Percentiles rank a stretch among this genome's conserved stretches.
Conservation (phyloP, 2,113 vertebrate genomes). For the Oreochromis tanganicae region DNA sequence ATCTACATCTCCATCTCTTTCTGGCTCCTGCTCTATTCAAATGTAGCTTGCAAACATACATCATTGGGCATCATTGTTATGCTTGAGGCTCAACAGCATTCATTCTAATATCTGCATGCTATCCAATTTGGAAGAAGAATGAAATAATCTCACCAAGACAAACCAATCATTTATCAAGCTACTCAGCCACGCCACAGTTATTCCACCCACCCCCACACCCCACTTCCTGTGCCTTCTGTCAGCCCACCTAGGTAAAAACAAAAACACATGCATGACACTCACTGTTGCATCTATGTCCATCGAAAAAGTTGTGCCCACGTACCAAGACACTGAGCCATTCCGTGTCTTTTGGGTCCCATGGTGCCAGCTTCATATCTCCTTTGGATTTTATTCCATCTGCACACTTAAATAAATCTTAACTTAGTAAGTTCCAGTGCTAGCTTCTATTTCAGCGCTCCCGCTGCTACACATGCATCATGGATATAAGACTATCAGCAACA, state of each 20-base stretch:
- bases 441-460: background rate
- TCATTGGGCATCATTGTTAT: constrained; percentile 24
- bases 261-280: background rate
- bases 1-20: background rate
- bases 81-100: constrained; percentile 39
- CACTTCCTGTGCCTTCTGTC: background rate
- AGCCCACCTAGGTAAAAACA: background rate
- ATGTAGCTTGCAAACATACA: constrained; percentile 27
- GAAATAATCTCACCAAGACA: constrained; percentile 48
- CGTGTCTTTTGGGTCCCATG: background rate
- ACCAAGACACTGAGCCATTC: constrained; percentile 36
- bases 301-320: constrained; percentile 23
- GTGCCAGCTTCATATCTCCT: constrained; percentile 1
- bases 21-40: background rate
- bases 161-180: constrained; percentile 56
- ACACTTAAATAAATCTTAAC: constrained; percentile 61
- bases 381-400: constrained; percentile 33
- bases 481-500: constrained; percentile 39
- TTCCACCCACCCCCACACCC: background rate
- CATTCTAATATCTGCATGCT: constrained; percentile 54
- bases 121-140: constrained; percentile 62
- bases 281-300: background rate
- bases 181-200: background rate
- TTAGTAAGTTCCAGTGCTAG: background rate
- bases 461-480: constrained; percentile 23